Evolutionary conservation across 2,113 vertebrate species (phyloP).

Genomic region (Microcebus ravelobensis): DNA sequence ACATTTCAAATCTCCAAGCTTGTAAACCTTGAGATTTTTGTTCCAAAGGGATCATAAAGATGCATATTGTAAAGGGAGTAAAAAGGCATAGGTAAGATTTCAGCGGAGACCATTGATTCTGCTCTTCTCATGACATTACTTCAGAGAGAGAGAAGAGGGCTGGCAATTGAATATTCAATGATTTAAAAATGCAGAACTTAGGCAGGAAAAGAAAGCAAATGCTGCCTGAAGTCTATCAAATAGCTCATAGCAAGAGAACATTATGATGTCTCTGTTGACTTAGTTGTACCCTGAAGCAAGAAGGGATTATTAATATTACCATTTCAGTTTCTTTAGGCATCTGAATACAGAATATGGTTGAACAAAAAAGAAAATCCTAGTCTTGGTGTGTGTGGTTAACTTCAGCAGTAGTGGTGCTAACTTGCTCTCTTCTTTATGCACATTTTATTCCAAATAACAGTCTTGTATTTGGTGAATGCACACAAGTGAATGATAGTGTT

Average conservation of each 20-base stretch:
- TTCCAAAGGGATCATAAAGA: neutral
- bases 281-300: neutral
- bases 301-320: neutral
- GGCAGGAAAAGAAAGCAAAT: neutral
- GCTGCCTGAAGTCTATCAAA: neutral
- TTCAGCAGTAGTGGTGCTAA: neutral
- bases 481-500: neutral
- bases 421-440: neutral
- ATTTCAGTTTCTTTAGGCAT: neutral
- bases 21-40: conserved; percentile 41
- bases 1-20: neutral
- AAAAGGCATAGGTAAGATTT: neutral
- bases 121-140: neutral
- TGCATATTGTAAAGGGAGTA: neutral
- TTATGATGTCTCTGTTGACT: neutral
- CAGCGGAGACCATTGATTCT: neutral
- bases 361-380: neutral
- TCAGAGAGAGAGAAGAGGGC: neutral
- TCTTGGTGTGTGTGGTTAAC: neutral
- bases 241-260: neutral
- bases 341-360: neutral
- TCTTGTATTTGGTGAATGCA: neutral
- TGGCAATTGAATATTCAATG: neutral
- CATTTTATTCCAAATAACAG: neutral
- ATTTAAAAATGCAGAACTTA: conserved; percentile 67